Conservation (phyloP, 2,888 invertebrate species). For the Ennomos fuscantarius region DNA sequence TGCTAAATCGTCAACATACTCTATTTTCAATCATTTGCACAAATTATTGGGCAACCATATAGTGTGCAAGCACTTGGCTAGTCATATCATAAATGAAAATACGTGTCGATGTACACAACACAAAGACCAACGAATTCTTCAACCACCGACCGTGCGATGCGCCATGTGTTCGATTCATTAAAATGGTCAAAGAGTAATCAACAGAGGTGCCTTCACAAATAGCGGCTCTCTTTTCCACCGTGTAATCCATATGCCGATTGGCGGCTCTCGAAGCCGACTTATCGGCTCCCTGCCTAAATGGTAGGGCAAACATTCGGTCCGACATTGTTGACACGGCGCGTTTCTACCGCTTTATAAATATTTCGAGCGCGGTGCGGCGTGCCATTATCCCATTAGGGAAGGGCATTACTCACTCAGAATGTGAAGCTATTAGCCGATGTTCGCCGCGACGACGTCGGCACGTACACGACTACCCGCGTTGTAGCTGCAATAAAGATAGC, state of each 20-base stretch:
- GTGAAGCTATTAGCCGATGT: slow-evolving; percentile 47
- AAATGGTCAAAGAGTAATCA: slow-evolving; percentile 21
- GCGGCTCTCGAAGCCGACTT: slow-evolving; percentile 47
- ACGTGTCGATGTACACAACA: too few species aligned
- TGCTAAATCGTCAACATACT: too few species aligned
- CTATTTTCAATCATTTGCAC: too few species aligned
- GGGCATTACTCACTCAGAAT: slow-evolving; percentile 78
- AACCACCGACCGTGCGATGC: too few species aligned
- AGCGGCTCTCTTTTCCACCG: slow-evolving; percentile 10
- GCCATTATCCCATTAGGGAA: slow-evolving; percentile 81
- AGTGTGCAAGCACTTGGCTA: too few species aligned
- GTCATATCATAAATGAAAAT: too few species aligned
- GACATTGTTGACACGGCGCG: slow-evolving; percentile 71
- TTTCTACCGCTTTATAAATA: slow-evolving; percentile 80
- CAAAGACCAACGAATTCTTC: too few species aligned
- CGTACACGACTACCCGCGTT: slow-evolving; percentile 16
- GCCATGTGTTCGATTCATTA: slow-evolving; percentile 7
- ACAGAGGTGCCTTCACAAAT: slow-evolving; percentile 11
- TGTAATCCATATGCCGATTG: slow-evolving; percentile 35
- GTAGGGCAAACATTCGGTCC: slow-evolving; percentile 70
- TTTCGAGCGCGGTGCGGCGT: slow-evolving; percentile 70
- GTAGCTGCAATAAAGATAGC: slow-evolving; percentile 28
- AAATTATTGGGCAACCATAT: too few species aligned
- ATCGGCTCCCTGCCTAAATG: slow-evolving; percentile 69
- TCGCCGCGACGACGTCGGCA: slow-evolving; percentile 42